These are phyloP conservation scores for Smutsia temminckii DNA, from an alignment of 2,797 vertebrate species.

Conservation along the genomic window DNA sequence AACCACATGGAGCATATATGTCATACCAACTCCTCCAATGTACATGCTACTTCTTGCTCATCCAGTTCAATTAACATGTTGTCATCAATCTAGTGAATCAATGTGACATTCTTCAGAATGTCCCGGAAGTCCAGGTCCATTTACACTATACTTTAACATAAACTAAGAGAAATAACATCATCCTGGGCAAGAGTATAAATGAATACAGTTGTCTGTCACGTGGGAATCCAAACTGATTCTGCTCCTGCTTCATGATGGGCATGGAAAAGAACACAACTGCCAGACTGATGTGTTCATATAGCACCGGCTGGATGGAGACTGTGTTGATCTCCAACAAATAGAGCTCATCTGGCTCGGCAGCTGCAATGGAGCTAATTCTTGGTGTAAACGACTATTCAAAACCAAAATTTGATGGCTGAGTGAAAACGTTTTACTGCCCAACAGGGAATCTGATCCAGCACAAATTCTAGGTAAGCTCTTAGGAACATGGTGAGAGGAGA, in stretches of 20 bases:
- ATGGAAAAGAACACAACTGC: background rate
- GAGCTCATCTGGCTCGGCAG: background rate
- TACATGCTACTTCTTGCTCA: background rate
- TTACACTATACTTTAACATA: background rate
- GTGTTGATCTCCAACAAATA: background rate
- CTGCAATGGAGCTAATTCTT: background rate
- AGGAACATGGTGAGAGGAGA: background rate
- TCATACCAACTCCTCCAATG: background rate
- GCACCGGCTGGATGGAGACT: background rate
- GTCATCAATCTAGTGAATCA: background rate
- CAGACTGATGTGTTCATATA: background rate
- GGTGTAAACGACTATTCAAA: background rate
- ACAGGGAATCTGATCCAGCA: background rate
- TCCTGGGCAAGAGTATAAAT: background rate
- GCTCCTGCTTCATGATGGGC: background rate
- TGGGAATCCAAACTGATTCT: background rate
- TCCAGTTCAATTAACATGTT: background rate
- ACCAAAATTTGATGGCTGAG: background rate
- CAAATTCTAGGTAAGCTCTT: slow-evolving; percentile 2
- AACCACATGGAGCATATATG: background rate
- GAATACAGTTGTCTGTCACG: background rate
- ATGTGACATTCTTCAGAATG: background rate
- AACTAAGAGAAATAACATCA: background rate
- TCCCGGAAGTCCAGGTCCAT: background rate
- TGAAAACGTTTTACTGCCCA: background rate